Evolutionary conservation across 1,140 invertebrate species (phyloP).

Genomic region (Rhopalosiphum padi): DNA sequence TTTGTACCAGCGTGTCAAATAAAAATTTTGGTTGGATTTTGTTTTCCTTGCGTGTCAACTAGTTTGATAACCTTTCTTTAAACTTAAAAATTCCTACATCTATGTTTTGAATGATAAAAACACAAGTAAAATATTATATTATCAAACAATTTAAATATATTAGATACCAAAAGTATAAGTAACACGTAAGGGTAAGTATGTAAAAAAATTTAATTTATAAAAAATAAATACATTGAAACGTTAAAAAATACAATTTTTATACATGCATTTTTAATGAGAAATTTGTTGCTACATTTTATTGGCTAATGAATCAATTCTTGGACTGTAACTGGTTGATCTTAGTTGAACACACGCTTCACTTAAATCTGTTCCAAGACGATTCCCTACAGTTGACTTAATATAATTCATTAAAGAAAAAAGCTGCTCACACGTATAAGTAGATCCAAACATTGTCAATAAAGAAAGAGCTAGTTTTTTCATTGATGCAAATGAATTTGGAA

Average conservation of each 20-base stretch:
- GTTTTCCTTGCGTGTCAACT: neutral
- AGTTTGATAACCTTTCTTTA: neutral
- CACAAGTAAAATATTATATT: neutral
- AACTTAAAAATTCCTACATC: neutral
- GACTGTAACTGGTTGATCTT: neutral
- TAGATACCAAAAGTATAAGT: neutral
- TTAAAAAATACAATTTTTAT: neutral
- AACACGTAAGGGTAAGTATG: neutral
- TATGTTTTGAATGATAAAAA: neutral
- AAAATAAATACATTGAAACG: neutral
- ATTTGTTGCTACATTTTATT: neutral
- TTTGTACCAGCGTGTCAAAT: neutral
- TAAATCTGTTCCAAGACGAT: neutral
- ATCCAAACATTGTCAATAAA: slow-evolving; percentile 23
- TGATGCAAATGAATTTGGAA: slow-evolving; percentile 34
- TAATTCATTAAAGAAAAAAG: slow-evolving; percentile 1
- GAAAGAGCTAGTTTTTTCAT: neutral
- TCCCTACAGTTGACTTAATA: neutral
- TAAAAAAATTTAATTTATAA: neutral
- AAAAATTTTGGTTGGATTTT: neutral
- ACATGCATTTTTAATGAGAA: neutral
- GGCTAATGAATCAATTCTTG: neutral
- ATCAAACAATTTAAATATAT: neutral
- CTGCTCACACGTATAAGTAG: slow-evolving; percentile 5
- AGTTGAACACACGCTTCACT: neutral